Percentiles rank a stretch among this genome's conserved stretches.
Evolutionary conservation across 53 echinoderm and acorn worm species (phyloP).

Genomic region (Actinopyga echinites): DNA sequence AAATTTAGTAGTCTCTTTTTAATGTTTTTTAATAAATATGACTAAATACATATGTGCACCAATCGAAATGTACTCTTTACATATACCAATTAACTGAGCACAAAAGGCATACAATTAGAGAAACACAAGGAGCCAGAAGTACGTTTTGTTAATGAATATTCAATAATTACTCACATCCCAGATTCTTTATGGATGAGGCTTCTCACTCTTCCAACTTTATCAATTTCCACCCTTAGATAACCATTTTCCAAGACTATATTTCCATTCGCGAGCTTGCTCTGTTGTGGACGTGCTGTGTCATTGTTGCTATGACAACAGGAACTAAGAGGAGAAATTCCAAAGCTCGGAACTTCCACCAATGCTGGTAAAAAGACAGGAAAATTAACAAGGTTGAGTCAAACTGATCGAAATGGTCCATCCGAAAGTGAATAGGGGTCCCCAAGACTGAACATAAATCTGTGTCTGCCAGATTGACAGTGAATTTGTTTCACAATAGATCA

Average conservation of each 20-base stretch:
- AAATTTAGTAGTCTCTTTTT: too few species aligned
- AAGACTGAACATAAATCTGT: too few species aligned
- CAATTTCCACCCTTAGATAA: conserved; percentile 37
- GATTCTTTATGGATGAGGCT: conserved; percentile 23
- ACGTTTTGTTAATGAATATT: not conserved
- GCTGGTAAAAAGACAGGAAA: not conserved
- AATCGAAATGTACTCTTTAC: too few species aligned
- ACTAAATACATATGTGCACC: too few species aligned
- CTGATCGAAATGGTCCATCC: too few species aligned
- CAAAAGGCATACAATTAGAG: too few species aligned
- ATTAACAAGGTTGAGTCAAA: too few species aligned
- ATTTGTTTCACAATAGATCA: too few species aligned
- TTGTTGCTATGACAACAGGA: not conserved
- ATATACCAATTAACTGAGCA: too few species aligned
- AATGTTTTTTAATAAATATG: too few species aligned
- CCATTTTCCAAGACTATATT: conserved; percentile 33
- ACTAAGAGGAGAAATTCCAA: conserved; percentile 22
- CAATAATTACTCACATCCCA: not conserved
- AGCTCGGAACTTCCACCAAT: conserved; percentile 29
- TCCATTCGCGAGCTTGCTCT: not conserved
- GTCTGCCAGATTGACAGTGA: too few species aligned
- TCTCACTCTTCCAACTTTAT: conserved; percentile 28
- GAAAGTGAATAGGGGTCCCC: too few species aligned
- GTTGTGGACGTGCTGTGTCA: not conserved
- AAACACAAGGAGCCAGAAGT: not conserved